Evolutionary conservation across 1,140 invertebrate genomes (phyloP), one percentile per base, ranked within the genome.

Genomic region (Drosophila nasuta): DNA sequence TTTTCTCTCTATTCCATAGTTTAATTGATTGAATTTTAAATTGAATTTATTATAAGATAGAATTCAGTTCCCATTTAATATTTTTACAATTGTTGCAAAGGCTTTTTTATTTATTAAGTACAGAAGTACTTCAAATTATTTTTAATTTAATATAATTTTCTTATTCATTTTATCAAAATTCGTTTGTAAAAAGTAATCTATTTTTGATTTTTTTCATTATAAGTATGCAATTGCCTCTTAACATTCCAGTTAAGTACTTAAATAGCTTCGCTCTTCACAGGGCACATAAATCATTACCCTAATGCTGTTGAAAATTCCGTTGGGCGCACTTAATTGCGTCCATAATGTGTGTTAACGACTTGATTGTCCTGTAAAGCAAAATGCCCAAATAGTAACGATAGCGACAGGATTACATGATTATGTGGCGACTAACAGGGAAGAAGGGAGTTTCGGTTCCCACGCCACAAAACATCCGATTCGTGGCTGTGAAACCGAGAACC

Each of bases 401-500:
- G 68, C 69, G 65, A 74, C 75, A 71, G 79, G 80, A 88, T 87
- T 87, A 87, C 66, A 87, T 77, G 80, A 83, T 87, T 88, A 88
- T 74, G 67, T 46, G 60, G 62, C 58, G 35, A 46, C 20, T 13
- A 25, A 25, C 54, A 35, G 49, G 33, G 49, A 33, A 5, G 13
- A 33, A 5, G 13, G 38, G 20, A 25, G 3, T 25, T 3, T 43
- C 60, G 33, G 20, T 49, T n/a, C 54, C 38, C 56, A 72, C 17
- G 25, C 62, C 60, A 46, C 35, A 38, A 38, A 52, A 25, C 51
- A 28, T 52, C 51, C 48, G 45, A 6, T 48, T 15, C 45, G 45
- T 48, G 17, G 13, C 45, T 51, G 25, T 35, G 15, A 25, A 45
- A 60, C 13, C 49, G n/a, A 60, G 67, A 56, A 30, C 65, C 28